Percentiles rank a stretch among this genome's conserved stretches.
These are phyloP conservation scores for Zaprionus inermis DNA, from an alignment of 1,140 invertebrate genomes.

Conservation along the genomic window DNA sequence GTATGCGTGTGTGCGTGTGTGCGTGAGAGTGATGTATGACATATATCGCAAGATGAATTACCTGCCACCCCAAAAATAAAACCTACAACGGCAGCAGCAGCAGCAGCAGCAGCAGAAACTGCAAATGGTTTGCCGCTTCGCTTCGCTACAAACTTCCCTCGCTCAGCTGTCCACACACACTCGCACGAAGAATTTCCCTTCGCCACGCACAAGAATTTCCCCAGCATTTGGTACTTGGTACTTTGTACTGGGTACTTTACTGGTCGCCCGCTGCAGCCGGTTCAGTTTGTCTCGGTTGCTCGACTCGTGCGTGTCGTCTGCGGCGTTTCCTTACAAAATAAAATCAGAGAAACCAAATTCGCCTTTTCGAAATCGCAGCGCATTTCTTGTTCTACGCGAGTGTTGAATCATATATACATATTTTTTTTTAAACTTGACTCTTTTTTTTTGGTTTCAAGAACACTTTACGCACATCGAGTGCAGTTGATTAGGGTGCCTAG, in stretches of 20 bases:
- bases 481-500: slow-evolving; percentile 5
- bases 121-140: slow-evolving; percentile 21
- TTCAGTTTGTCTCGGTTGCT: slow-evolving; percentile 53
- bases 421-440: slow-evolving; percentile 3
- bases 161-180: slow-evolving; percentile 46
- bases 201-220: slow-evolving; percentile 42
- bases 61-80: slow-evolving; percentile 54
- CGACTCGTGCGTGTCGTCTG: slow-evolving; percentile 43
- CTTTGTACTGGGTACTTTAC: slow-evolving; percentile 14
- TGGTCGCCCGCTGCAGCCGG: slow-evolving; percentile 26
- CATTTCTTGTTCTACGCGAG: not conserved
- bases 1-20: slow-evolving; percentile 12
- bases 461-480: not conserved
- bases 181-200: slow-evolving; percentile 27
- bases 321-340: slow-evolving; percentile 4
- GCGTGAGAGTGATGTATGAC: slow-evolving; percentile 49
- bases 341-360: not conserved
- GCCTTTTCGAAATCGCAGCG: slow-evolving; percentile 10
- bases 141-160: slow-evolving; percentile 49
- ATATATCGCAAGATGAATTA: slow-evolving; percentile 60
- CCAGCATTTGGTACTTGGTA: slow-evolving; percentile 33
- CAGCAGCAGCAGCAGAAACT: not conserved
- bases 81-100: slow-evolving; percentile 6
- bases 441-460: not conserved
- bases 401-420: slow-evolving; percentile 2